A percentile compares a stretch with the other conserved stretches of the same genome.
Evolutionary conservation across 2,113 vertebrate species (phyloP).

Genomic region (Melanostigma gelatinosum): DNA sequence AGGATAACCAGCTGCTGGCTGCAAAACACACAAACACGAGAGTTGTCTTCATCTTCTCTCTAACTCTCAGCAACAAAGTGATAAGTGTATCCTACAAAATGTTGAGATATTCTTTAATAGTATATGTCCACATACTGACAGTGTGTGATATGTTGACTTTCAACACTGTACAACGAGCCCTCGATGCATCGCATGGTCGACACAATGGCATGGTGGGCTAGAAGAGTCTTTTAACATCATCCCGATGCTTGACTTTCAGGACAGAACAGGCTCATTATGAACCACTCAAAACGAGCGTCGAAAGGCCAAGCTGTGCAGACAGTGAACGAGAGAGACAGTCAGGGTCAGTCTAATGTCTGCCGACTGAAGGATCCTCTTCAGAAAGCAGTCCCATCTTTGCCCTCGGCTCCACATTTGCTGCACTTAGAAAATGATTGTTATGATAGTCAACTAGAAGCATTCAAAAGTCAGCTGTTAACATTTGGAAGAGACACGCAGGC

Average conservation of each 20-base stretch:
- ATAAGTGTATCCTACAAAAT: neutral
- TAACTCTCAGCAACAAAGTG: neutral
- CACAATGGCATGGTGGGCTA: neutral
- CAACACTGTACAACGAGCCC: neutral
- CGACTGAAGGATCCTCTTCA: slow-evolving; percentile 31
- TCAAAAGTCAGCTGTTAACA: neutral
- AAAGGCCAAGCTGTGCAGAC: neutral
- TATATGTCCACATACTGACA: neutral
- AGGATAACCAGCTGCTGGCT: neutral
- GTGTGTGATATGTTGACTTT: slow-evolving; percentile 20
- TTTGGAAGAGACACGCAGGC: neutral
- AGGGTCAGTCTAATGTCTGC: slow-evolving; percentile 35
- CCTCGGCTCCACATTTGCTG: neutral
- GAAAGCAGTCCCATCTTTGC: slow-evolving; percentile 5
- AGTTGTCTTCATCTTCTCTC: neutral
- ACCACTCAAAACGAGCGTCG: neutral
- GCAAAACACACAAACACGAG: neutral
- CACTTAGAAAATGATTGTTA: too few relatives aligned
- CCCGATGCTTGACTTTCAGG: slow-evolving; percentile 15
- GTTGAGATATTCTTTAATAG: neutral
- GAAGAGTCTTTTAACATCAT: slow-evolving; percentile 18
- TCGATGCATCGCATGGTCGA: neutral
- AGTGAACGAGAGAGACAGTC: slow-evolving; percentile 6
- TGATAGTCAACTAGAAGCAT: neutral
- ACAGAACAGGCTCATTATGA: slow-evolving; percentile 16